Evolutionary conservation across 2,888 invertebrate species (phyloP).

Genomic region (Crocallis elinguaria): DNA sequence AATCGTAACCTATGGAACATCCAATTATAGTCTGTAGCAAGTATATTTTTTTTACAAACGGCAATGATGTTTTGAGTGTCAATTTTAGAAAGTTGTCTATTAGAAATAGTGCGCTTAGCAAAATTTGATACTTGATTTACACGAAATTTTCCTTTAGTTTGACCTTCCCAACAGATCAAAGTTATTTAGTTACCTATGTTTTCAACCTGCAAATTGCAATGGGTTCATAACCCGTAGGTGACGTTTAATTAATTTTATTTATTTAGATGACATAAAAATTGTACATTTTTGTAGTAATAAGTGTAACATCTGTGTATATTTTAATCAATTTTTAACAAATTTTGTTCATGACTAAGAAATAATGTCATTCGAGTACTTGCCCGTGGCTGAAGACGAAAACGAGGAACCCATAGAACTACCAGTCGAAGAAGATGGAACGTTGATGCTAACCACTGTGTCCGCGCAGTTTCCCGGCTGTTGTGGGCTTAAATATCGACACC

Average conservation of each 20-base stretch:
- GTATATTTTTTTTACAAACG: slow-evolving; percentile 22
- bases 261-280: slow-evolving; percentile 77
- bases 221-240: slow-evolving; percentile 83
- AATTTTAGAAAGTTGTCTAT: slow-evolving; percentile 79
- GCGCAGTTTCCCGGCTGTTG: slow-evolving; percentile 98
- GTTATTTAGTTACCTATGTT: slow-evolving; percentile 66
- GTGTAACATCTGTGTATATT: slow-evolving; percentile 76
- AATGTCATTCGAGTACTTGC: slow-evolving; percentile 89
- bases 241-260: slow-evolving; percentile 82
- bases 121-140: slow-evolving; percentile 60
- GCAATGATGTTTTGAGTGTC: slow-evolving; percentile 60
- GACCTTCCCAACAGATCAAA: slow-evolving; percentile 58
- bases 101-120: slow-evolving; percentile 52
- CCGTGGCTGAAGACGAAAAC: slow-evolving; percentile 98
- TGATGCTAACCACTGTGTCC: slow-evolving; percentile 96
- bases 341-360: slow-evolving; percentile 81
- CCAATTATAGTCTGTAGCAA: not conserved
- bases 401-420: slow-evolving; percentile 99
- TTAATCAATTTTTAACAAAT: slow-evolving; percentile 68
- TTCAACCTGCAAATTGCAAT: slow-evolving; percentile 82
- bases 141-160: slow-evolving; percentile 44
- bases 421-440: slow-evolving; percentile 96
- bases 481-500: slow-evolving; percentile 98
- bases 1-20: not conserved
- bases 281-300: slow-evolving; percentile 80